A percentile compares a stretch with the other conserved stretches of the same genome.
Evolutionary conservation across 2,888 invertebrate species (phyloP).

Genomic region (Apotomis betuletana): DNA sequence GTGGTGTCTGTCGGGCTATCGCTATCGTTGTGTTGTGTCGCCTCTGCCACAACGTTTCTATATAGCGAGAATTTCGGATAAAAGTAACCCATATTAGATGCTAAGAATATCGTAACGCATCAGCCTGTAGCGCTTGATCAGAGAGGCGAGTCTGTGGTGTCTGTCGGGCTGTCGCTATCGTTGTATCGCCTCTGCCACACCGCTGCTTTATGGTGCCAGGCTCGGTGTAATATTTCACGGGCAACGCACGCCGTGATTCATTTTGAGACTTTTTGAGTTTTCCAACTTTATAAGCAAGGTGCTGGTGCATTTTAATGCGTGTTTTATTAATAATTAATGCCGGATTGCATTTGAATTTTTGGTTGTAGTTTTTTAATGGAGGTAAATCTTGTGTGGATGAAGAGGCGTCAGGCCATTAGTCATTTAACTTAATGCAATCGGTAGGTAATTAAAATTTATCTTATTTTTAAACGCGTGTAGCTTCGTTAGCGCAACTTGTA

Average conservation of each 20-base stretch:
- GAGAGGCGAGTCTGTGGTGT: slow-evolving; percentile 75
- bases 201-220: slow-evolving; percentile 83
- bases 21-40: no score
- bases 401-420: slow-evolving; percentile 20
- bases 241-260: slow-evolving; percentile 83
- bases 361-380: background rate
- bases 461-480: slow-evolving; percentile 43
- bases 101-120: slow-evolving; percentile 5
- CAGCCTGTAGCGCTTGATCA: slow-evolving; percentile 61
- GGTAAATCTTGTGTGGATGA: slow-evolving; percentile 28
- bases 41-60: no score
- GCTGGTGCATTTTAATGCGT: slow-evolving; percentile 33
- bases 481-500: slow-evolving; percentile 49
- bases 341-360: slow-evolving; percentile 28
- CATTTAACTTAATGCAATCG: slow-evolving; percentile 7
- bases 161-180: slow-evolving; percentile 82
- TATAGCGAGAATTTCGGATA: no score
- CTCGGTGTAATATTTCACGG: slow-evolving; percentile 81
- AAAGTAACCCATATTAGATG: background rate
- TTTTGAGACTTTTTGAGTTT: slow-evolving; percentile 79
- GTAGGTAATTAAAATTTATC: slow-evolving; percentile 44
- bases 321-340: slow-evolving; percentile 30
- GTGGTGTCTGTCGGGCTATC: no score
- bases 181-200: slow-evolving; percentile 81
- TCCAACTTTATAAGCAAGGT: slow-evolving; percentile 55